A percentile compares a stretch with the other conserved stretches of the same genome.
Conservation (phyloP, 2,113 vertebrate genomes). For the Campylomormyrus numenius region DNA sequence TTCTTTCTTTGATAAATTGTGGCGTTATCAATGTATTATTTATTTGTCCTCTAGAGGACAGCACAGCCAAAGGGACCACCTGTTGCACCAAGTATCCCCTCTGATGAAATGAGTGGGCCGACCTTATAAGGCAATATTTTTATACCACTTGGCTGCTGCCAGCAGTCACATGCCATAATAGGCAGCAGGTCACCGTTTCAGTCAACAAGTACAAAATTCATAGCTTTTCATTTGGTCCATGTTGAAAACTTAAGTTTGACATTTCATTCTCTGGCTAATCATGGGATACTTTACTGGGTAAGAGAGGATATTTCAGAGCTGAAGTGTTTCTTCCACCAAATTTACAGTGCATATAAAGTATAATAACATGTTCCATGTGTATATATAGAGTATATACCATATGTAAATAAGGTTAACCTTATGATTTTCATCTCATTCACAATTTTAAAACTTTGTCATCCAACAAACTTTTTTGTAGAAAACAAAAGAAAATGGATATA, state of each 20-base stretch:
- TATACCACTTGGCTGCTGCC: background rate
- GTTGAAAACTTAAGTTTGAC: background rate
- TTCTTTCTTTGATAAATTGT: background rate
- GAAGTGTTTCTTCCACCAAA: background rate
- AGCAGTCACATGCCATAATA: conserved; percentile 8
- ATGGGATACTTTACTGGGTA: background rate
- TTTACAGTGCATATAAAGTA: background rate
- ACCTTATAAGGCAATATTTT: conserved; percentile 17
- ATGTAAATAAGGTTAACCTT: background rate
- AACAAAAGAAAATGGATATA: background rate
- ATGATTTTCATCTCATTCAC: background rate
- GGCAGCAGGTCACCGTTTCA: background rate
- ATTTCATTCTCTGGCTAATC: background rate
- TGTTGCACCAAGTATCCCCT: background rate
- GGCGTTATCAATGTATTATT: background rate
- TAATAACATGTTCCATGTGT: background rate
- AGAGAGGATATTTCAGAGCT: background rate
- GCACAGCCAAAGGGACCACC: background rate
- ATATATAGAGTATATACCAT: background rate
- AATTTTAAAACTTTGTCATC: background rate
- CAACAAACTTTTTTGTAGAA: background rate
- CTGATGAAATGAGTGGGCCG: background rate
- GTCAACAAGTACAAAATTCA: background rate
- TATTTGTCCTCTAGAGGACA: conserved; percentile 13
- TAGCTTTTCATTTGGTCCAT: background rate